These are phyloP conservation scores for Arenaria interpres DNA, from an alignment of 2,113 vertebrate genomes.

Conservation along the genomic window DNA sequence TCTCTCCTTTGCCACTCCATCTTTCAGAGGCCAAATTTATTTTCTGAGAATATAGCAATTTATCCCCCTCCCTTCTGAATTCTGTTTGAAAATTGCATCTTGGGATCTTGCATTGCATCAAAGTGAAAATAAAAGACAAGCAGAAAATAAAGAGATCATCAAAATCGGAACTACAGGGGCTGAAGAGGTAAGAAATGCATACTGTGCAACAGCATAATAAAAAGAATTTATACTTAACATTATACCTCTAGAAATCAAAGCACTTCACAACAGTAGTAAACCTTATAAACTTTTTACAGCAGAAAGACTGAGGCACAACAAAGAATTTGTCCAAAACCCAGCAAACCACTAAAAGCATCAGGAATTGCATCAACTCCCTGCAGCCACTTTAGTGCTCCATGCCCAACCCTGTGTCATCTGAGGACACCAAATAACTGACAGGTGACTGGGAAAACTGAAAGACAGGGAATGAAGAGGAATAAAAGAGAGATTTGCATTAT, in stretches of 20 bases:
- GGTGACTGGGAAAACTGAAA: background rate
- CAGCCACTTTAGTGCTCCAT: background rate
- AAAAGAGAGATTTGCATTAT: background rate
- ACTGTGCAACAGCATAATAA: background rate
- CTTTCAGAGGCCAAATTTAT: background rate
- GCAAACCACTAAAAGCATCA: background rate
- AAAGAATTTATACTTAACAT: background rate
- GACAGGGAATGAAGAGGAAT: background rate
- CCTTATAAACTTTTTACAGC: background rate
- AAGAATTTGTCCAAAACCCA: background rate
- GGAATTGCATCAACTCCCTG: background rate
- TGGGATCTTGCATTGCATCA: background rate
- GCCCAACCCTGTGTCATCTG: accelerated
- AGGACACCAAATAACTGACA: background rate
- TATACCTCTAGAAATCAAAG: background rate
- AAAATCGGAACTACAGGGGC: background rate
- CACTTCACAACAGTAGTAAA: background rate
- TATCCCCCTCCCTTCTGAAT: background rate
- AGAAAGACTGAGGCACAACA: background rate
- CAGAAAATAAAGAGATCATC: background rate
- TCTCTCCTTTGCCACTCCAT: background rate
- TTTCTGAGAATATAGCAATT: background rate
- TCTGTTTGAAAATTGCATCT: background rate
- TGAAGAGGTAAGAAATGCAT: background rate
- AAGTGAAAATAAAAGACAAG: background rate